Conservation (phyloP, 2,113 vertebrate species). For the Coracopsis vasa region DNA sequence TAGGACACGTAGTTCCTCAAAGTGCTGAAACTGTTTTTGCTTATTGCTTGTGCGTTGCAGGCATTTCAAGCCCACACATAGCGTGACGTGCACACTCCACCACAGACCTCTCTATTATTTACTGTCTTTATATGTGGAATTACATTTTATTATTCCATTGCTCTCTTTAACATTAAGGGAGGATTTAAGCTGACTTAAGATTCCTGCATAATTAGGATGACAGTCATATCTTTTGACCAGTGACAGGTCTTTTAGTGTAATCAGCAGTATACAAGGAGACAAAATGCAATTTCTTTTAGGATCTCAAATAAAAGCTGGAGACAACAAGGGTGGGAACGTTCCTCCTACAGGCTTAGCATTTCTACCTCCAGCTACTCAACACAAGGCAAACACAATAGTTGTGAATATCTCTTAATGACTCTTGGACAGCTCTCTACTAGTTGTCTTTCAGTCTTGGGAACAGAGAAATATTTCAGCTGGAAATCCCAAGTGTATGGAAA, state of each 20-base stretch:
- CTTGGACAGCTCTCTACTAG: background rate
- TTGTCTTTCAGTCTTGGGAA: background rate
- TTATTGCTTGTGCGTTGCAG: background rate
- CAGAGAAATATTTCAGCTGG: background rate
- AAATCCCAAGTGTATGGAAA: background rate
- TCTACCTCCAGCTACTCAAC: background rate
- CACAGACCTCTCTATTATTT: background rate
- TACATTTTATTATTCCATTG: background rate
- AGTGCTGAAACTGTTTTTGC: constrained; percentile 5
- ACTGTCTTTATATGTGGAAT: background rate
- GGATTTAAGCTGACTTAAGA: background rate
- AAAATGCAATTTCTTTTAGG: background rate
- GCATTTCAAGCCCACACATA: background rate
- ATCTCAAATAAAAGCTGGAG: background rate
- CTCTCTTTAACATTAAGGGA: background rate
- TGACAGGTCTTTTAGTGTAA: background rate
- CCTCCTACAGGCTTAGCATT: background rate
- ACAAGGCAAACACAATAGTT: background rate
- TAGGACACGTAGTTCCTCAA: background rate
- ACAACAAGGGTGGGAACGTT: background rate
- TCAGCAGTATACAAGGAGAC: background rate
- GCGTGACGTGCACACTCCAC: background rate
- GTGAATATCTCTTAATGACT: background rate
- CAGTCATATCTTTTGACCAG: background rate
- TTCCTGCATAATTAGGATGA: background rate